Conservation (phyloP, 2,888 invertebrate species). For the Drosophila mercatorum region DNA sequence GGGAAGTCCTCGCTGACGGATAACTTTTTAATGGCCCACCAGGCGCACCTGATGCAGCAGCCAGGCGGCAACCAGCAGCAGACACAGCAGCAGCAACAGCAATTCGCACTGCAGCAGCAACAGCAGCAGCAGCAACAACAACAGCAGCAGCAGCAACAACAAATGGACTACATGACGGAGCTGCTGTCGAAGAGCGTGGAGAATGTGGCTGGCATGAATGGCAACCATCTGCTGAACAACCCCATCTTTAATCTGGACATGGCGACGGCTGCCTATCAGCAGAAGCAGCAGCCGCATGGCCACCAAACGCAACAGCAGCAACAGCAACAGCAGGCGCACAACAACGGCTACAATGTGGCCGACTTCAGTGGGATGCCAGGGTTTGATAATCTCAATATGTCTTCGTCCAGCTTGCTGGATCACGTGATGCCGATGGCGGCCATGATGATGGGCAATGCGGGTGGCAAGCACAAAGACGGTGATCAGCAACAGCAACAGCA, state of each 20-base stretch:
- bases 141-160: conserved; percentile 84
- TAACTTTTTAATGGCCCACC: conserved; percentile 83
- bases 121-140: conserved; percentile 63
- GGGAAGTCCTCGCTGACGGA: conserved; percentile 76
- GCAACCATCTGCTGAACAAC: conserved; percentile 75
- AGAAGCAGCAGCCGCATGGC: conserved; percentile 44
- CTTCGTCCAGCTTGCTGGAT: conserved; percentile 81
- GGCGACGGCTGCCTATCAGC: conserved; percentile 72
- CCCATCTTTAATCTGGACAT: conserved; percentile 80
- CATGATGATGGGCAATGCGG: conserved; percentile 73
- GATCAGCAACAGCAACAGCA: conserved; percentile 58
- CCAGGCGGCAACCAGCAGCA: conserved; percentile 82
- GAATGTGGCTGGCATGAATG: conserved; percentile 82
- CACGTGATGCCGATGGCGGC: conserved; percentile 70
- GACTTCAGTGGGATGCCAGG: conserved; percentile 68
- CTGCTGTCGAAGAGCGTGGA: conserved; percentile 80
- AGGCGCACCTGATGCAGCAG: conserved; percentile 84
- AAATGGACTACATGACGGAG: conserved; percentile 85
- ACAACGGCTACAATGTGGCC: conserved; percentile 81
- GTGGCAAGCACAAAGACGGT: conserved; percentile 60
- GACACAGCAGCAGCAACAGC: conserved; percentile 77
- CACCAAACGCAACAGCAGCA: conserved; percentile 77
- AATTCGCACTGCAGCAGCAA: conserved; percentile 74
- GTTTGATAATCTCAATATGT: conserved; percentile 81
- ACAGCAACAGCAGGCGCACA: conserved; percentile 79